These are phyloP conservation scores for Drosophila setifemur DNA, from an alignment of 1,140 invertebrate species.

Conservation along the genomic window DNA sequence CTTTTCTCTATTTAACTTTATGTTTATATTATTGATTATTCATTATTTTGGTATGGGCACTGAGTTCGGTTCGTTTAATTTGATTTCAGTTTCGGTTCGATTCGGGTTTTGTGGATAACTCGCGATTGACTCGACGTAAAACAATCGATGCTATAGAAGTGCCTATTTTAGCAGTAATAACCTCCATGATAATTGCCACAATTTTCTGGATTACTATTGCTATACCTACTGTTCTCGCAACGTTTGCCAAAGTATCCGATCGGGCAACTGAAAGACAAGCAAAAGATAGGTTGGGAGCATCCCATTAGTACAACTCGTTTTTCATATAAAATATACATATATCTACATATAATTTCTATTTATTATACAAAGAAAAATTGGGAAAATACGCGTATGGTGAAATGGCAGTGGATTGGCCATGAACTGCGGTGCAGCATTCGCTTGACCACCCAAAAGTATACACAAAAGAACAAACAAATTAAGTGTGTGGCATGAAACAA, in stretches of 20 bases:
- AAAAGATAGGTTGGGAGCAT: slow-evolving; percentile 14
- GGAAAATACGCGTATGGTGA: background rate
- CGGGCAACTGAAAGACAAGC: slow-evolving; percentile 87
- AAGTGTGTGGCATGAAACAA: slow-evolving; percentile 20
- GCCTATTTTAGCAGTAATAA: slow-evolving; percentile 83
- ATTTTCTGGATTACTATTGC: slow-evolving; percentile 73
- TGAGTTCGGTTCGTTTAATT: slow-evolving; percentile 41
- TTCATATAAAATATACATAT: slow-evolving; percentile 12
- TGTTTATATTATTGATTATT: slow-evolving; percentile 20
- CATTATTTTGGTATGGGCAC: slow-evolving; percentile 44
- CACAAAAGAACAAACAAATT: slow-evolving; percentile 49
- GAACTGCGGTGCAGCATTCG: slow-evolving; percentile 56
- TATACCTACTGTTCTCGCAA: slow-evolving; percentile 87
- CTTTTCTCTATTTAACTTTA: slow-evolving; percentile 8
- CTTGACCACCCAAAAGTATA: slow-evolving; percentile 46
- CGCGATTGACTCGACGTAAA: slow-evolving; percentile 58
- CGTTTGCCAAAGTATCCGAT: slow-evolving; percentile 91
- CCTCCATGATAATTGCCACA: slow-evolving; percentile 73
- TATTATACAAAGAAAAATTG: too few relatives aligned
- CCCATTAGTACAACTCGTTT: slow-evolving; percentile 31
- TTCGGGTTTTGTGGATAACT: slow-evolving; percentile 17
- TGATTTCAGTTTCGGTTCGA: slow-evolving; percentile 19
- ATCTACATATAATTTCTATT: background rate
- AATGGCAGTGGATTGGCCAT: slow-evolving; percentile 62
- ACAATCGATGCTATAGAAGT: slow-evolving; percentile 83